Percentiles rank a stretch among this genome's conserved stretches.
Evolutionary conservation across 2,888 invertebrate species (phyloP).

Genomic region (Melinaea marsaeus): DNA sequence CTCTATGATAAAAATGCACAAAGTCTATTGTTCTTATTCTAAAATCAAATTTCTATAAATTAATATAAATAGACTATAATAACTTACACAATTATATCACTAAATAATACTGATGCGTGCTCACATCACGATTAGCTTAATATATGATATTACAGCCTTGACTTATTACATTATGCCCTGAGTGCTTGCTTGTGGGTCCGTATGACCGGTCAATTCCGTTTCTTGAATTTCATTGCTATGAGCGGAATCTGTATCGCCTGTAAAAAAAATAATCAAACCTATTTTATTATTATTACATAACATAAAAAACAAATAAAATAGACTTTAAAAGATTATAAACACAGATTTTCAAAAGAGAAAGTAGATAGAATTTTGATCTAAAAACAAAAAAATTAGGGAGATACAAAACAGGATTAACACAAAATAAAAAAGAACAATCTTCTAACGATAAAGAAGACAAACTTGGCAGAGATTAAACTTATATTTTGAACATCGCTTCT

Average conservation of each 20-base stretch:
- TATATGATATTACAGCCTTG: conserved; percentile 1
- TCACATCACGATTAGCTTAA: conserved; percentile 19
- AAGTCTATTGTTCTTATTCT: background rate
- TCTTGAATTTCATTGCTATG: conserved; percentile 59
- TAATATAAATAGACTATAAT: conserved; percentile 20
- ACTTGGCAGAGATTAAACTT: no score
- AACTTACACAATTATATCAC: conserved; percentile 29
- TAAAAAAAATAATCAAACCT: conserved; percentile 21
- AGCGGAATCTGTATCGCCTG: conserved; percentile 59
- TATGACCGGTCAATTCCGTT: conserved; percentile 53
- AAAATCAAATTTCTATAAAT: background rate
- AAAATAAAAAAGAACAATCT: no score
- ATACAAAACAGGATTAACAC: no score
- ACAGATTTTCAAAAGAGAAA: no score
- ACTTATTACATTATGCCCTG: background rate
- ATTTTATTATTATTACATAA: no score
- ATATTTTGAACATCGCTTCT: no score
- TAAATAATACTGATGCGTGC: conserved; percentile 39
- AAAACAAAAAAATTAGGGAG: no score
- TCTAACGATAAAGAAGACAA: no score
- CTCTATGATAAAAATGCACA: background rate
- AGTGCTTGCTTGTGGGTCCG: conserved; percentile 41
- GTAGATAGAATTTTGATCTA: no score
- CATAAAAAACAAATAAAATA: no score
- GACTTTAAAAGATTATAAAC: no score